phyloP scores from a whole-genome alignment of 2,888 invertebrate species.

The Sepioteuthis lessoniana region DNA sequence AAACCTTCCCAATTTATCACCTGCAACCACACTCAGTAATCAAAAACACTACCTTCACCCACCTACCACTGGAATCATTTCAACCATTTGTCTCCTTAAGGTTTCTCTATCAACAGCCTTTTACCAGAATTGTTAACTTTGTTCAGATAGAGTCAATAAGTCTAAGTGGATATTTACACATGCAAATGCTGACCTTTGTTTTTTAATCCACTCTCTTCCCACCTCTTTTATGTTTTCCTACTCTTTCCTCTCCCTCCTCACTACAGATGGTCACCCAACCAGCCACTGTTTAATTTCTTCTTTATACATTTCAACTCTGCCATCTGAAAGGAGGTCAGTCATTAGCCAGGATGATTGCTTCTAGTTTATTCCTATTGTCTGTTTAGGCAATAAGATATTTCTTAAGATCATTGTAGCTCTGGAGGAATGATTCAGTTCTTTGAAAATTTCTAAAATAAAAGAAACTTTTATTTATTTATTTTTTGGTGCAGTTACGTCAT shows the following conservation, averaged over 20 bases:
- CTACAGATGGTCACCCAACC: not conserved
- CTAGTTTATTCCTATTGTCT: not conserved
- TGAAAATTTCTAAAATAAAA: not conserved
- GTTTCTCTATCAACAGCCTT: not conserved
- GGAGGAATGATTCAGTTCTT: not conserved
- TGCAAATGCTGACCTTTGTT: not conserved
- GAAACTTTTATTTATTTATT: too few species aligned
- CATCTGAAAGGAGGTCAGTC: not conserved
- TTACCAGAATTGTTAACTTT: not conserved
- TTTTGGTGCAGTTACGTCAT: too few species aligned
- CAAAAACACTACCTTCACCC: too few species aligned
- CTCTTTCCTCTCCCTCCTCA: too few species aligned
- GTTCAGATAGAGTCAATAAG: not conserved
- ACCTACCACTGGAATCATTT: too few species aligned
- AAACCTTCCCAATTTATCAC: too few species aligned
- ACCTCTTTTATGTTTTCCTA: not conserved
- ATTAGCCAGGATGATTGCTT: not conserved
- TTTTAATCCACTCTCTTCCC: not conserved
- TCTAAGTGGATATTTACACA: not conserved
- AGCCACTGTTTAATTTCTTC: constrained; percentile 12
- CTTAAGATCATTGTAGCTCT: not conserved
- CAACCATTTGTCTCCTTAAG: not conserved
- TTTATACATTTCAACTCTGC: not conserved
- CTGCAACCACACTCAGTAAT: too few species aligned
- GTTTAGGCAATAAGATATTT: not conserved